These are phyloP conservation scores for Platichthys flesus DNA, from an alignment of 2,113 vertebrate species.

Conservation along the genomic window DNA sequence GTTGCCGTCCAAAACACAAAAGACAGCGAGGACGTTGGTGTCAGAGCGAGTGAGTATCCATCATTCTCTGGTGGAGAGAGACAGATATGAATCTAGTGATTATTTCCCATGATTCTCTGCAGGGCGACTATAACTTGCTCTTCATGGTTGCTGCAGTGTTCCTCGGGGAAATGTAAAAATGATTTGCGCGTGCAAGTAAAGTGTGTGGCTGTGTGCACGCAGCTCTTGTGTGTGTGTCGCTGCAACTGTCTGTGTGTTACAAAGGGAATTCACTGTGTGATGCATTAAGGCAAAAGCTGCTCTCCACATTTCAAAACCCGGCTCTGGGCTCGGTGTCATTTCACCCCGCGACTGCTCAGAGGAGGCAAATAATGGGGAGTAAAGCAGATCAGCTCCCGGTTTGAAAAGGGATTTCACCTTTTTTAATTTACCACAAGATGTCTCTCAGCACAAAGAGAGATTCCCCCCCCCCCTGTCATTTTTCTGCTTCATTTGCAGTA, in stretches of 20 bases:
- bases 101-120: conserved; percentile 33
- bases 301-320: conserved; percentile 28
- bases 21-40: not conserved
- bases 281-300: conserved; percentile 30
- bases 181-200: not conserved
- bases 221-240: not conserved
- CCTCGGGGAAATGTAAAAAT: not conserved
- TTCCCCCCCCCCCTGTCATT: conserved; percentile 6
- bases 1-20: not conserved
- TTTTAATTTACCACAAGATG: conserved; percentile 63
- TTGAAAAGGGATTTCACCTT: conserved; percentile 47
- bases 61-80: not conserved
- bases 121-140: conserved; percentile 11
- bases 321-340: conserved; percentile 34
- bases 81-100: conserved; percentile 21
- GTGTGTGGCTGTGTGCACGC: not conserved
- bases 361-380: conserved; percentile 35
- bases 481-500: conserved; percentile 70
- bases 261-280: conserved; percentile 28
- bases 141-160: conserved; percentile 21
- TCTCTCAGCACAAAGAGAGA: conserved; percentile 54
- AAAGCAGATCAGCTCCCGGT: conserved; percentile 42
- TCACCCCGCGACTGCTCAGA: conserved; percentile 20
- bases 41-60: not conserved
- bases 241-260: not conserved